These are phyloP conservation scores for Wiebesia pumilae DNA, from an alignment of 1,140 invertebrate genomes.

Conservation along the genomic window DNA sequence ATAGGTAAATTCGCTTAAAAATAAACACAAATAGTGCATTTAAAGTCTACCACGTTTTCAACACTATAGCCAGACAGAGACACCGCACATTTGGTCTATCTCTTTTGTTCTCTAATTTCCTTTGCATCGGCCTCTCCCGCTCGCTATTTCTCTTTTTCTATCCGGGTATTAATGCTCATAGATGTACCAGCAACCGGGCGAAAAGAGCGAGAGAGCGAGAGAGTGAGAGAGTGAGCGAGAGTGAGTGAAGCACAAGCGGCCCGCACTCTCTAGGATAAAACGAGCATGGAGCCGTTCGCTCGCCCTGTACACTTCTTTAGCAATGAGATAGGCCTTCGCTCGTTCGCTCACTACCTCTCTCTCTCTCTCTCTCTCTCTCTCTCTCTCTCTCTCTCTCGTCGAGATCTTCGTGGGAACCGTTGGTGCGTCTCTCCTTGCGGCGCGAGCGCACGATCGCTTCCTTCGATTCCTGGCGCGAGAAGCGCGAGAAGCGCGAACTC, in stretches of 20 bases:
- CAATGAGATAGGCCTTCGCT: conserved; percentile 22
- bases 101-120: conserved; percentile 53
- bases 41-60: conserved; percentile 31
- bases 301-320: conserved; percentile 33
- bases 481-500: background rate
- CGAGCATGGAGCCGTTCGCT: conserved; percentile 9
- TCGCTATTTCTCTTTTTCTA: background rate
- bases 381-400: conserved; percentile 6
- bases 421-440: conserved; percentile 38
- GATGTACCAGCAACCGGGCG: background rate
- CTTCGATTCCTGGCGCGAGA: conserved; percentile 42
- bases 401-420: conserved; percentile 53
- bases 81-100: conserved; percentile 15
- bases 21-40: conserved; percentile 30
- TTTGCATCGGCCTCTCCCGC: background rate
- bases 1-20: conserved; percentile 6
- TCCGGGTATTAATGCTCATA: conserved; percentile 50
- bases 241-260: conserved; percentile 2
- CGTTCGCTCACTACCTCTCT: background rate
- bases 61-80: background rate
- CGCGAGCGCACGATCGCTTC: conserved; percentile 47
- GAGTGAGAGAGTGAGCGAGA: background rate
- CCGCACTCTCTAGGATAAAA: conserved; percentile 51
- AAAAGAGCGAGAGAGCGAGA: background rate
- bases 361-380: conserved; percentile 34